These are phyloP conservation scores for Lepidocolaptes lacrymiger DNA, from an alignment of 2,797 vertebrate genomes.

Conservation along the genomic window DNA sequence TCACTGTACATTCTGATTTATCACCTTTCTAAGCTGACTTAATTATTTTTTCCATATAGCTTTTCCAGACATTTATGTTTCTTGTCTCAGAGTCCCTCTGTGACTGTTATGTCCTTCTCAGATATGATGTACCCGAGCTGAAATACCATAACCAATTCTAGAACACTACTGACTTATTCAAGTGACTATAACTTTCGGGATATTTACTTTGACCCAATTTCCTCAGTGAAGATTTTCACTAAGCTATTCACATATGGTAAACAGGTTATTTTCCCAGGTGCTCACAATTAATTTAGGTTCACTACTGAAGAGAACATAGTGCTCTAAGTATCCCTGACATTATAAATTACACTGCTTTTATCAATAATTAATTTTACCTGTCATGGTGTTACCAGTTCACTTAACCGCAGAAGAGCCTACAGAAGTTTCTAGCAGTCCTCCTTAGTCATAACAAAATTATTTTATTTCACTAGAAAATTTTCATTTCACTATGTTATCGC, in stretches of 20 bases:
- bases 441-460: background rate
- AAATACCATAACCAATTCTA: background rate
- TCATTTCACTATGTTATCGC: background rate
- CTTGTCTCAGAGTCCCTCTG: conserved; percentile 22
- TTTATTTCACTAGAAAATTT: background rate
- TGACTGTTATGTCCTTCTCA: conserved; percentile 29
- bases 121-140: background rate
- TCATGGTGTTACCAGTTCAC: background rate
- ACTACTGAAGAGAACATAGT: background rate
- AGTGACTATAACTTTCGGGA: background rate
- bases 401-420: background rate
- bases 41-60: conserved; percentile 36
- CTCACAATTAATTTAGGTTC: conserved; percentile 7
- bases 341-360: background rate
- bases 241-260: background rate
- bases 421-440: background rate
- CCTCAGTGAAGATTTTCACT: background rate
- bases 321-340: background rate
- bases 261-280: background rate
- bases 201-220: conserved; percentile 16
- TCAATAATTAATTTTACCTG: background rate
- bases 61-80: conserved; percentile 39
- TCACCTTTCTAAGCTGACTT: conserved; percentile 4
- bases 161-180: background rate
- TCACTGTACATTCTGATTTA: conserved; percentile 39